Evolutionary conservation across 2,888 invertebrate species (phyloP), one percentile per base, ranked within the genome.

Genomic region (Scaptomyza cyrtandrae): DNA sequence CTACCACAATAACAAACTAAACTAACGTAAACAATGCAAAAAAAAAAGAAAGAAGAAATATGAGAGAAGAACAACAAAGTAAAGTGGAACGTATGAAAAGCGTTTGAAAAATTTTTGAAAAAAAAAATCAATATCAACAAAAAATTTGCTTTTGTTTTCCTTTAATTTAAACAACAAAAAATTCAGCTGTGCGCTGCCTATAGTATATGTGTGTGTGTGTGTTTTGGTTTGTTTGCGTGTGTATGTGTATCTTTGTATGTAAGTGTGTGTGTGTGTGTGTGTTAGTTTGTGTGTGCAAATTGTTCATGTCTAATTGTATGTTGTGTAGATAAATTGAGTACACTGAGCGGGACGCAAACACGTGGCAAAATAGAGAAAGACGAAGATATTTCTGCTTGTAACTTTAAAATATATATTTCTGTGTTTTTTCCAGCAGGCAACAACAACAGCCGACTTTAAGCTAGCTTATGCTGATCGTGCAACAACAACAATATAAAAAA

Each of bases 1-100:
- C 74, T 10, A 41, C 41, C 59, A 80, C 66, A 75, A 77, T 68
- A 67, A 73, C 67, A 68, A 78, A 80, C 63, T 54, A 72, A 71
- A 71, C 75, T 72, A 83, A 84, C 74, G 80, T 82, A 77, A 83
- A 79, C 62, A 72, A 77, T 66, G 76, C 77, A 78, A 84, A 83
- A 71, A 72, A 80, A 71, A 74, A 68, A 68, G 72, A 71, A 69
- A 71, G 68, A 74, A 62, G n/a, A 72, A 68, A 71, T 59, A 73
- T 67, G 74, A 66, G 71, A 66, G 29, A 39, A 77, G 59, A 59
- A 52, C 45, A 61, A 57, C 60, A 76, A 72, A 75, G 75, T 75
- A 75, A 75, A 75, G 68, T 58, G 60, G 52, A 80, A 80, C 71
- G 78, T 59, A 68, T 77, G 48, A 77, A 63, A 76, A 72, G 27